Conservation (phyloP, 2,888 invertebrate species). For the Cheilosia scutellata region DNA sequence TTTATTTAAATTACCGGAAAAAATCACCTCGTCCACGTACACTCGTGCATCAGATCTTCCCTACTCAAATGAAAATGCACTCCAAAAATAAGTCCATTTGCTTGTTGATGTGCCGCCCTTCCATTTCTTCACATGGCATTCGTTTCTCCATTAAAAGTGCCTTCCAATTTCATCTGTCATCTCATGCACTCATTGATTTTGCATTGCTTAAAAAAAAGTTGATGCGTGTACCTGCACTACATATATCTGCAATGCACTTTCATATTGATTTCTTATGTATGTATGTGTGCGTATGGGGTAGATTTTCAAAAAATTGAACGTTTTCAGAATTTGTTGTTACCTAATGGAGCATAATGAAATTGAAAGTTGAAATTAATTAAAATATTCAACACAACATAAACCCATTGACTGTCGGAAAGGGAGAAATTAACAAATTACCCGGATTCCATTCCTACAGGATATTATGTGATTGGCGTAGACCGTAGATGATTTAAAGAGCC, state of each 20-base stretch:
- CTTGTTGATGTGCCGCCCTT: background rate
- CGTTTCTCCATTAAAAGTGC: background rate
- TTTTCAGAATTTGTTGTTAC: background rate
- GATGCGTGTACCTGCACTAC: background rate
- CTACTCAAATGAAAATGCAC: background rate
- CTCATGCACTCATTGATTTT: background rate
- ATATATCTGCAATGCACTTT: background rate
- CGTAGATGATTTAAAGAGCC: slow-evolving; percentile 11
- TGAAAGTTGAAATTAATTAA: slow-evolving; percentile 71
- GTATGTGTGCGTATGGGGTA: too few species aligned
- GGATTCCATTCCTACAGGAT: slow-evolving; percentile 26
- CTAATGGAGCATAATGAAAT: slow-evolving; percentile 61
- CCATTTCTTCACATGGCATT: background rate
- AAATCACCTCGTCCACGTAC: background rate
- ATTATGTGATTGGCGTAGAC: slow-evolving; percentile 31
- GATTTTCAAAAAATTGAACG: background rate
- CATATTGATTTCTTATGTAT: background rate
- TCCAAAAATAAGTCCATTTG: background rate
- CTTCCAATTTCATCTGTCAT: background rate
- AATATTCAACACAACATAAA: slow-evolving; percentile 49
- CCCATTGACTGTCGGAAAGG: background rate
- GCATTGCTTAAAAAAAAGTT: background rate
- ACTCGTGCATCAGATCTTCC: too few species aligned
- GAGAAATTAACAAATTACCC: slow-evolving; percentile 61
- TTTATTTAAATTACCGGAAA: background rate